phyloP scores from a whole-genome alignment of 2,888 invertebrate genomes.

The Drosophila buzzatii region DNA sequence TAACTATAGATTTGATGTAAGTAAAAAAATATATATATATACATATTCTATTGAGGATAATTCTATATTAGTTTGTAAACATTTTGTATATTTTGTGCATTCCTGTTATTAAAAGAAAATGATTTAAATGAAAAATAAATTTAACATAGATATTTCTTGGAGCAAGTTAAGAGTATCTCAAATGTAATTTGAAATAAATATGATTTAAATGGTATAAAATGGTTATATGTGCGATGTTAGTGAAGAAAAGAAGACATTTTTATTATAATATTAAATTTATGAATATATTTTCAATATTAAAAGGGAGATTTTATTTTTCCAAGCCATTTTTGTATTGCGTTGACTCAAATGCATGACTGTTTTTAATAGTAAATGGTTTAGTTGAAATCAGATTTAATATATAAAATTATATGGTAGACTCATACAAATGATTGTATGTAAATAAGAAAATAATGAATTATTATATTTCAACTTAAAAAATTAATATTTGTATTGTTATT shows the following conservation, averaged over 20 bases:
- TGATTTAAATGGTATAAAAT: background rate
- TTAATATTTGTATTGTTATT: background rate
- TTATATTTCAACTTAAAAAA: background rate
- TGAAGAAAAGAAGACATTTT: background rate
- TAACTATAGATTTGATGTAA: background rate
- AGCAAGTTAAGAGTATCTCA: background rate
- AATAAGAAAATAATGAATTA: slow-evolving; percentile 11
- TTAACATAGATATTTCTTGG: too few relatives aligned
- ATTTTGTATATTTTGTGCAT: background rate
- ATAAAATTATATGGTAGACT: background rate
- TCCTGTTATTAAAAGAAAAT: background rate
- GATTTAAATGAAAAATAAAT: background rate
- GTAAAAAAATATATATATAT: background rate
- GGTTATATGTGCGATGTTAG: background rate
- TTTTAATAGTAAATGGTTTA: slow-evolving; percentile 7
- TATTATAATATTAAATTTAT: background rate
- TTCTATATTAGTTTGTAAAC: background rate
- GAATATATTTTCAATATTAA: background rate
- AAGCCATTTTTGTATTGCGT: slow-evolving; percentile 3
- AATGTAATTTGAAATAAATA: background rate
- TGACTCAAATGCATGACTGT: background rate
- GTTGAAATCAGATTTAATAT: slow-evolving; percentile 9
- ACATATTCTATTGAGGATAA: background rate
- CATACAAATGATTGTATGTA: background rate
- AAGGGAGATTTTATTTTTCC: background rate